Evolutionary conservation across 2,888 invertebrate species (phyloP).

Genomic region (Caenorhabditis parvicauda): DNA sequence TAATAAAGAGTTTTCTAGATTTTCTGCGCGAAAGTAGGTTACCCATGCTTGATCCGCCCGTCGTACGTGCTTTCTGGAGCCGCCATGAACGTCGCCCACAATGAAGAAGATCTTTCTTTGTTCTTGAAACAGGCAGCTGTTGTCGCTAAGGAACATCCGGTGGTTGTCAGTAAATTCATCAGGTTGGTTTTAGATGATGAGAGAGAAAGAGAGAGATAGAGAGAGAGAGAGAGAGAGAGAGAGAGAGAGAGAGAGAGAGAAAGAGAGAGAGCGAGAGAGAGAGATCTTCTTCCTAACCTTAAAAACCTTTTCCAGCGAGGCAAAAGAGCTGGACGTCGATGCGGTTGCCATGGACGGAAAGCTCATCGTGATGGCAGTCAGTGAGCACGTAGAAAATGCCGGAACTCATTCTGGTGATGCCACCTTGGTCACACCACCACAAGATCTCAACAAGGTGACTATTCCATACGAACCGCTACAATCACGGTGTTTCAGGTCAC

Average conservation of each 20-base stretch:
- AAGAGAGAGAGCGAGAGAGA: too few relatives aligned
- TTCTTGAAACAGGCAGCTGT: conserved; percentile 81
- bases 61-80: conserved; percentile 98
- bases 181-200: conserved; percentile 65
- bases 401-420: conserved; percentile 95
- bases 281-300: background rate
- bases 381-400: conserved; percentile 66
- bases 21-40: conserved; percentile 77
- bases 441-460: conserved; percentile 75
- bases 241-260: too few relatives aligned
- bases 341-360: conserved; percentile 92
- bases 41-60: conserved; percentile 92
- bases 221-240: too few relatives aligned
- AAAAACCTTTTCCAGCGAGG: conserved; percentile 32
- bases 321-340: conserved; percentile 92
- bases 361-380: conserved; percentile 91
- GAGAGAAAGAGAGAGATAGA: too few relatives aligned
- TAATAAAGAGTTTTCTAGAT: too few relatives aligned
- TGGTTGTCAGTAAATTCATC: conserved; percentile 97
- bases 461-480: too few relatives aligned
- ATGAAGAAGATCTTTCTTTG: conserved; percentile 83
- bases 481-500: too few relatives aligned
- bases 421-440: conserved; percentile 93
- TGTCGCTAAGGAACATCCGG: conserved; percentile 92
- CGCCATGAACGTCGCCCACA: conserved; percentile 97